phyloP scores from a whole-genome alignment of 2,797 vertebrate genomes.

The Potorous gilbertii region DNA sequence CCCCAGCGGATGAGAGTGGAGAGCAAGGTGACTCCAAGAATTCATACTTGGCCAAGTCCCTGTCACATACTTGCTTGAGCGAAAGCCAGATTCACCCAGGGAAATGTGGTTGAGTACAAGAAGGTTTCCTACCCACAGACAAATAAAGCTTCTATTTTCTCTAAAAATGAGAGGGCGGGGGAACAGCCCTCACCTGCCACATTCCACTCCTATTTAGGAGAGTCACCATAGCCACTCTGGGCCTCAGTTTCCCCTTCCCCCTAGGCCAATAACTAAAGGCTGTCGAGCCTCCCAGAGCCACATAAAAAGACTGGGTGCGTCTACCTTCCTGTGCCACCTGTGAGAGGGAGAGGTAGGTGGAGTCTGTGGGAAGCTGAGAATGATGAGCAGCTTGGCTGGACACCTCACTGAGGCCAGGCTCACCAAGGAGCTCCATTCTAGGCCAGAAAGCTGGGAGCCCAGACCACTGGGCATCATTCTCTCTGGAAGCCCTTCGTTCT shows the following conservation, averaged over 20 bases:
- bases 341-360: background rate
- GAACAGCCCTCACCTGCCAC: background rate
- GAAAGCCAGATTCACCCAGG: background rate
- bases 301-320: background rate
- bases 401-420: background rate
- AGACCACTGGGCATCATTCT: background rate
- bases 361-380: background rate
- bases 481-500: background rate
- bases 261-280: background rate
- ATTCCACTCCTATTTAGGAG: background rate
- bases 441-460: background rate
- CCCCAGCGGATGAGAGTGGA: background rate
- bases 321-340: background rate
- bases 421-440: background rate
- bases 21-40: background rate
- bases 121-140: background rate
- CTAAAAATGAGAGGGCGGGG: background rate
- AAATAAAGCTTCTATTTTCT: background rate
- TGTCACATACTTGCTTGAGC: background rate
- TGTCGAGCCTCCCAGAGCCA: background rate
- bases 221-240: background rate
- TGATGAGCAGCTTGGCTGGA: background rate
- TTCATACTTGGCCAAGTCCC: background rate
- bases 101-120: background rate
- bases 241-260: background rate